Evolutionary conservation across 2,797 vertebrate genomes (phyloP).

Genomic region (Sciaenops ocellatus): DNA sequence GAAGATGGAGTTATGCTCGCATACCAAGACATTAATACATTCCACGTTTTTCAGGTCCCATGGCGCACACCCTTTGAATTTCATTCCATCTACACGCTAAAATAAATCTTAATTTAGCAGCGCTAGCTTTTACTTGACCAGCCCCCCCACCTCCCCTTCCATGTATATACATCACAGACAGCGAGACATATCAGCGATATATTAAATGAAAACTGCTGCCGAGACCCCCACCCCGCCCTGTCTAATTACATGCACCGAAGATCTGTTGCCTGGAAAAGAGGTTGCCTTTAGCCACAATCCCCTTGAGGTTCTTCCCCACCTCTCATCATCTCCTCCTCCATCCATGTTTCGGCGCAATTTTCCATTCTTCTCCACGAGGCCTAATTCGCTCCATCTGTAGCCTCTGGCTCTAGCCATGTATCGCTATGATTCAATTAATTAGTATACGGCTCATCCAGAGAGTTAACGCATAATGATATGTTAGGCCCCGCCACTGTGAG

Average conservation of each 20-base stretch:
- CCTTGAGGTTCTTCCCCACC: conserved; percentile 70
- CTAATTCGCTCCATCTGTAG: conserved; percentile 66
- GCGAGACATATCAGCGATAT: conserved; percentile 70
- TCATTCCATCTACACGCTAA: conserved; percentile 52
- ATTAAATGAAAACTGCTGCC: conserved; percentile 74
- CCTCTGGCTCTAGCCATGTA: conserved; percentile 71
- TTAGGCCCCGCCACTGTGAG: conserved; percentile 62
- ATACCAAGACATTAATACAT: conserved; percentile 52
- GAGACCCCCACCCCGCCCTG: conserved; percentile 50
- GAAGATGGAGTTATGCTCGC: conserved; percentile 54
- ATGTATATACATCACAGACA: conserved; percentile 63
- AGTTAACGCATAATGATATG: conserved; percentile 77
- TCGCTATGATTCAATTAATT: conserved; percentile 85
- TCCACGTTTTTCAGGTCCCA: conserved; percentile 33
- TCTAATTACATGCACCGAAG: conserved; percentile 85
- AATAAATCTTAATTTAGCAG: conserved; percentile 77
- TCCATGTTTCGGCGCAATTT: conserved; percentile 59
- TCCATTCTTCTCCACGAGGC: conserved; percentile 56
- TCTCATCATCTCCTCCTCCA: conserved; percentile 61
- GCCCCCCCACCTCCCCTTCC: neutral
- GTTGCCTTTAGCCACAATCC: conserved; percentile 80
- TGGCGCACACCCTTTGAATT: conserved; percentile 57
- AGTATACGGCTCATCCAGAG: conserved; percentile 76
- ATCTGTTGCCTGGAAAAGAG: conserved; percentile 78
- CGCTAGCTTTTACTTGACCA: conserved; percentile 31